These are phyloP conservation scores for Mechanitis mazaeus DNA, from an alignment of 2,888 invertebrate genomes.

Conservation along the genomic window DNA sequence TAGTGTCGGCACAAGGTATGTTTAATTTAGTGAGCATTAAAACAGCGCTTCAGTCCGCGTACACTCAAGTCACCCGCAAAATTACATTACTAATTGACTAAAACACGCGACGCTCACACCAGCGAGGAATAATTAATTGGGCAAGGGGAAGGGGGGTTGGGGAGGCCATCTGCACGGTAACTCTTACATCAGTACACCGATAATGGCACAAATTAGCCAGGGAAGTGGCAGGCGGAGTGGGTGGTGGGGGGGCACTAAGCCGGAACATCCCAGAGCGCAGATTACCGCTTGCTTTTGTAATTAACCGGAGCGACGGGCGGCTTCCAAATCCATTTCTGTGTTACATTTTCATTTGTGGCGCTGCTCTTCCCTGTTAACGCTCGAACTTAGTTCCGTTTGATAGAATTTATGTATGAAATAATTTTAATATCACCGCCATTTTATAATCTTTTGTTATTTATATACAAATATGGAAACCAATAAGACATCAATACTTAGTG, in stretches of 20 bases:
- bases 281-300: constrained; percentile 78
- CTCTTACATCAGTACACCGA: constrained; percentile 78
- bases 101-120: constrained; percentile 77
- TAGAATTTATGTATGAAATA: too few relatives aligned
- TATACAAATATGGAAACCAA: constrained; percentile 50
- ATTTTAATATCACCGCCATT: too few relatives aligned
- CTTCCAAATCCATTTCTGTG: constrained; percentile 77
- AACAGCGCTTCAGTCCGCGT: constrained; percentile 54
- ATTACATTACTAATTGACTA: constrained; percentile 77
- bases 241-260: constrained; percentile 65
- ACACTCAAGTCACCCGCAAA: constrained; percentile 76
- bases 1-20: constrained; percentile 19
- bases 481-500: constrained; percentile 59
- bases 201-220: constrained; percentile 77
- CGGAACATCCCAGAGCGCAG: constrained; percentile 77
- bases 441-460: too few relatives aligned
- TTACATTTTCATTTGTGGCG: constrained; percentile 77
- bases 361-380: constrained; percentile 56
- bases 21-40: constrained; percentile 47
- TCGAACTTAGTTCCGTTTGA: constrained; percentile 41
- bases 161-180: constrained; percentile 73
- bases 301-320: constrained; percentile 77
- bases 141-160: constrained; percentile 47
- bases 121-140: constrained; percentile 76
- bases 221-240: constrained; percentile 66